Percentiles rank a stretch among this genome's conserved stretches.
phyloP scores from a whole-genome alignment of 2,797 vertebrate genomes.

The Diplodus sargus region DNA sequence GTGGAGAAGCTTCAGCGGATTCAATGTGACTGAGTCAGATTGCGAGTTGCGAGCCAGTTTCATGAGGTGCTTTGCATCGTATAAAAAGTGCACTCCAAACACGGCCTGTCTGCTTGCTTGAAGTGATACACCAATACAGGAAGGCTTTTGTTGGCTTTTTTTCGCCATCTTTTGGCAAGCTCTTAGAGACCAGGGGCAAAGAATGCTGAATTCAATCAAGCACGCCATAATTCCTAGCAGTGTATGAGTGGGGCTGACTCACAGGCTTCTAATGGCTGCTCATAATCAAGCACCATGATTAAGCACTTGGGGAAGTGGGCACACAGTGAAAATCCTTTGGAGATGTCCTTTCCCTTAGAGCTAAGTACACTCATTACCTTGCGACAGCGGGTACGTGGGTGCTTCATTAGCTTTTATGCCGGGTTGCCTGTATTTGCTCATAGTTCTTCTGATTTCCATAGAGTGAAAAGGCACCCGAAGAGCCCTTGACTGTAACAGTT shows the following conservation, averaged over 20 bases:
- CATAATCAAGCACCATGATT: constrained; percentile 83
- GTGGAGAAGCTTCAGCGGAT: constrained; percentile 9
- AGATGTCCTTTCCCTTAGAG: constrained; percentile 79
- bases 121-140: constrained; percentile 56
- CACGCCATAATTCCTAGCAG: constrained; percentile 76
- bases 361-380: constrained; percentile 82
- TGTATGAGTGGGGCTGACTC: constrained; percentile 78
- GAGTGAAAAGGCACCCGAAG: constrained; percentile 68
- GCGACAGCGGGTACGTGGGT: constrained; percentile 74
- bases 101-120: constrained; percentile 49
- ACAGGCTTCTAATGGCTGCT: constrained; percentile 80
- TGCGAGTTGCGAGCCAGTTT: neutral
- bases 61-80: constrained; percentile 22
- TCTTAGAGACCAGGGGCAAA: constrained; percentile 63
- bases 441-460: constrained; percentile 71
- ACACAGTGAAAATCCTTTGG: constrained; percentile 78
- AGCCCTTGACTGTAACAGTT: constrained; percentile 72
- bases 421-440: constrained; percentile 71
- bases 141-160: constrained; percentile 41
- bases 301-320: constrained; percentile 81
- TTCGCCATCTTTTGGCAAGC: constrained; percentile 58
- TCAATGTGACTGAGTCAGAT: constrained; percentile 11
- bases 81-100: constrained; percentile 46
- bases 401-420: constrained; percentile 82
- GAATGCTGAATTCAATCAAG: constrained; percentile 79